Conservation (phyloP, 2,888 invertebrate genomes). For the Cryptops parisi region DNA sequence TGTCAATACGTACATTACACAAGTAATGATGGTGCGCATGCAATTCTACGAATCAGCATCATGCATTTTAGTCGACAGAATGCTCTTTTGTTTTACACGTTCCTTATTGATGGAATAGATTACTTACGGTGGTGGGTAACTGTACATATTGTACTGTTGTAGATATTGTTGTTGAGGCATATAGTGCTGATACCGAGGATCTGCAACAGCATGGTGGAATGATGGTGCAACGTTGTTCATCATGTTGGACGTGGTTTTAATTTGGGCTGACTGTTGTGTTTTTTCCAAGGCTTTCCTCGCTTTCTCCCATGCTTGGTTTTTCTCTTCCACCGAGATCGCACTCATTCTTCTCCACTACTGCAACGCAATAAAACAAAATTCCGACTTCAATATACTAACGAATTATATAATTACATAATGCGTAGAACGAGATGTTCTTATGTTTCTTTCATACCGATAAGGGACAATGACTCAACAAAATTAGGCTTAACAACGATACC, state of each 20-base stretch:
- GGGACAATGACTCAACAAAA: too few relatives aligned
- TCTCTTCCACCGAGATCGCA: conserved; percentile 9
- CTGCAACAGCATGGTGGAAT: neutral
- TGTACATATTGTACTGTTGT: conserved; percentile 7
- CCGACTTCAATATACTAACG: too few relatives aligned
- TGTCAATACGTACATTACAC: too few relatives aligned
- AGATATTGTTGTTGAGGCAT: conserved; percentile 1
- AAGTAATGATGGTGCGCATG: too few relatives aligned
- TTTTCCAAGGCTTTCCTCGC: conserved; percentile 16
- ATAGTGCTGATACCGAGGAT: neutral
- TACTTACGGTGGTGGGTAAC: neutral
- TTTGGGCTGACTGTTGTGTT: conserved; percentile 6
- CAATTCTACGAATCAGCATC: too few relatives aligned
- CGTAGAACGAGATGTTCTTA: too few relatives aligned
- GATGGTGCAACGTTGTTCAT: neutral
- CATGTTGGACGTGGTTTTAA: neutral
- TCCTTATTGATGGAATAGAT: neutral
- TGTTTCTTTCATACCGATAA: too few relatives aligned
- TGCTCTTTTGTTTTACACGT: too few relatives aligned
- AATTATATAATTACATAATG: too few relatives aligned
- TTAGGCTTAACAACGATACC: too few relatives aligned
- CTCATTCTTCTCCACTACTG: conserved; percentile 5
- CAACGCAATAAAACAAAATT: too few relatives aligned
- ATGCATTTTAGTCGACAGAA: too few relatives aligned
- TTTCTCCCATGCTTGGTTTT: conserved; percentile 17